Evolutionary conservation across 2,888 invertebrate genomes (phyloP).

Genomic region (Lochmaea crataegi): DNA sequence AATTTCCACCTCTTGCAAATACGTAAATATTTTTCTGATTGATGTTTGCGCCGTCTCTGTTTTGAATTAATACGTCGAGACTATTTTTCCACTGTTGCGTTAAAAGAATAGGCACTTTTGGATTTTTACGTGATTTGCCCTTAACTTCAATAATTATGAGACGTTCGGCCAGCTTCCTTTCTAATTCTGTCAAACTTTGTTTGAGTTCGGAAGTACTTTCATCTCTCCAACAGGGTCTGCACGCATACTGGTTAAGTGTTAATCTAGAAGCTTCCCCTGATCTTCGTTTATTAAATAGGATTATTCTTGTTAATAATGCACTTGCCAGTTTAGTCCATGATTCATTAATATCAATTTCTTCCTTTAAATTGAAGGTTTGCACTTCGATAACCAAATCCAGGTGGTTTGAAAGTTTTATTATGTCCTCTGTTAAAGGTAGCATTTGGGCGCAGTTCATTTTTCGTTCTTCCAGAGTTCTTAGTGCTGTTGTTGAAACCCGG

Average conservation of each 20-base stretch:
- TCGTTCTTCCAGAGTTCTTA: slow-evolving; percentile 38
- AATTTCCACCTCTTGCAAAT: slow-evolving; percentile 36
- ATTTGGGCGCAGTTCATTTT: slow-evolving; percentile 41
- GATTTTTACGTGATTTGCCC: slow-evolving; percentile 33
- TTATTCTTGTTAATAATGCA: slow-evolving; percentile 38
- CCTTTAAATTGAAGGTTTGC: slow-evolving; percentile 3
- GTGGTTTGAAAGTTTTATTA: slow-evolving; percentile 41
- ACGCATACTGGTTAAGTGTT: slow-evolving; percentile 37
- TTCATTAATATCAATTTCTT: background rate
- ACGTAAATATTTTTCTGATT: slow-evolving; percentile 37
- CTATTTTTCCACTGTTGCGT: slow-evolving; percentile 38
- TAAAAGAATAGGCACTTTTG: slow-evolving; percentile 41
- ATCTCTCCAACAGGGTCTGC: slow-evolving; percentile 38
- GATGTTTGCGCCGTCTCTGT: slow-evolving; percentile 20
- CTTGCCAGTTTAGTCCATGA: slow-evolving; percentile 9
- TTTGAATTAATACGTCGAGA: slow-evolving; percentile 31
- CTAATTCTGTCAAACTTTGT: slow-evolving; percentile 36
- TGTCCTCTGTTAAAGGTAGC: slow-evolving; percentile 44
- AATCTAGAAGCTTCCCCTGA: slow-evolving; percentile 40
- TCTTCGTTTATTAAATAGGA: slow-evolving; percentile 46
- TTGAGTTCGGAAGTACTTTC: slow-evolving; percentile 40
- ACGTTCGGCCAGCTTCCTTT: slow-evolving; percentile 39
- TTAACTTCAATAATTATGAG: slow-evolving; percentile 37
- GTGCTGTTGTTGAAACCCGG: slow-evolving; percentile 41
- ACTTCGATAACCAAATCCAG: slow-evolving; percentile 34